phyloP scores from a whole-genome alignment of 2,797 vertebrate species.

The Cottoperca gobio region DNA sequence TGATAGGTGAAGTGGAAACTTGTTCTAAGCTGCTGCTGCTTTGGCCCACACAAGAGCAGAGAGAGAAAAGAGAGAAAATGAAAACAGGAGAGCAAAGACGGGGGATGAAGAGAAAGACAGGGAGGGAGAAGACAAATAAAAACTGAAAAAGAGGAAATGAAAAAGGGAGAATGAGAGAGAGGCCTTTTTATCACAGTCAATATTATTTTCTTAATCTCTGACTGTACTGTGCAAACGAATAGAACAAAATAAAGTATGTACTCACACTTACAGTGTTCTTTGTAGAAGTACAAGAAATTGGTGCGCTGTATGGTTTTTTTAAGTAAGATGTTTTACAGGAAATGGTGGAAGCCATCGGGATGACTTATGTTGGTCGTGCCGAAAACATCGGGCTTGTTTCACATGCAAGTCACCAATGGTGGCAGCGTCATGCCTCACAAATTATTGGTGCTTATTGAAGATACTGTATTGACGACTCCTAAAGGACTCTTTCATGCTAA shows the following conservation, averaged over 20 bases:
- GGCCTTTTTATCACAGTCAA: not conserved
- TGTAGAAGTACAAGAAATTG: not conserved
- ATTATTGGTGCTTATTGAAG: slow-evolving; percentile 13
- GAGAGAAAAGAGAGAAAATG: slow-evolving; percentile 62
- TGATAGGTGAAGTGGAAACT: slow-evolving; percentile 83
- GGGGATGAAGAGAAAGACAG: slow-evolving; percentile 18
- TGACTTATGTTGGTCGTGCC: slow-evolving; percentile 5
- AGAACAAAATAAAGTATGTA: slow-evolving; percentile 4
- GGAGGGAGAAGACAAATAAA: slow-evolving; percentile 27
- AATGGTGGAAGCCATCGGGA: slow-evolving; percentile 4
- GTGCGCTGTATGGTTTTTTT: not conserved
- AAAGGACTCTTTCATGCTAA: not conserved
- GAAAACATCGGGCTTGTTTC: not conserved
- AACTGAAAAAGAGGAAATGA: slow-evolving; percentile 25
- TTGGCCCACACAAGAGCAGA: slow-evolving; percentile 76
- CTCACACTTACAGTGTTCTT: not conserved
- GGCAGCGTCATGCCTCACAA: slow-evolving; percentile 2
- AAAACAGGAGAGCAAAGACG: slow-evolving; percentile 48
- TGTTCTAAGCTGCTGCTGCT: slow-evolving; percentile 74
- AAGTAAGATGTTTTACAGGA: not conserved
- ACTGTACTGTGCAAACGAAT: not conserved
- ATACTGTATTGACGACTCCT: not conserved
- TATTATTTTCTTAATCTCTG: not conserved
- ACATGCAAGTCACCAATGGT: not conserved
- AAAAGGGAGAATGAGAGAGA: not conserved